Conservation (phyloP, 2,113 vertebrate genomes). For the Ivindomyrus marchei region DNA sequence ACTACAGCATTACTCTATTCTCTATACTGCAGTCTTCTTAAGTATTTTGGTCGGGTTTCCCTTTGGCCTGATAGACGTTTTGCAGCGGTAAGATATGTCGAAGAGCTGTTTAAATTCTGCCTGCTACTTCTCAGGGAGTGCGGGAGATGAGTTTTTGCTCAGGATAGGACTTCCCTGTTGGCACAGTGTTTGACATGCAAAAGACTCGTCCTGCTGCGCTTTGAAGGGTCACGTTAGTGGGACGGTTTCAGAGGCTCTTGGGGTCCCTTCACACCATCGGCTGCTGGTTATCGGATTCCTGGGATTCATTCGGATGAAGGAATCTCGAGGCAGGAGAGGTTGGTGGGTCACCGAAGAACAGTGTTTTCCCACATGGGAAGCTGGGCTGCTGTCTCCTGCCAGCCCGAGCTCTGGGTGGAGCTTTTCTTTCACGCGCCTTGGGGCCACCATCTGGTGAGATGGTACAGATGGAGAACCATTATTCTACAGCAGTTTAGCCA, state of each 20-base stretch:
- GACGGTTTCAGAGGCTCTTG: neutral
- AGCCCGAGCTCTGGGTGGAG: neutral
- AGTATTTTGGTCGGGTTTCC: neutral
- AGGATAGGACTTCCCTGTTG: neutral
- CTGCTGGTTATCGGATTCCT: neutral
- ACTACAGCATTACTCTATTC: neutral
- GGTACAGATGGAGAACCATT: neutral
- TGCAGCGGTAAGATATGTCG: neutral
- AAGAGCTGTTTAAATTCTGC: neutral
- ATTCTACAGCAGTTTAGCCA: neutral
- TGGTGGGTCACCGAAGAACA: neutral
- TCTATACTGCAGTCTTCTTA: neutral
- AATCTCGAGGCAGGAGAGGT: neutral
- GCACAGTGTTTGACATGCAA: neutral
- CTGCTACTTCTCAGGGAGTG: neutral
- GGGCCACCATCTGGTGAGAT: neutral
- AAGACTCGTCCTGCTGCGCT: neutral
- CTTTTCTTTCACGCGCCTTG: neutral
- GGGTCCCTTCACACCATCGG: neutral
- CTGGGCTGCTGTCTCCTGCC: neutral
- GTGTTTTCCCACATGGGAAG: neutral
- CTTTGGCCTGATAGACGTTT: neutral
- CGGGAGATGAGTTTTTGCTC: neutral
- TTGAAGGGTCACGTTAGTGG: neutral
- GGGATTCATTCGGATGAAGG: neutral